Evolutionary conservation across 2,113 vertebrate species (phyloP).

Genomic region (Capra hircus): DNA sequence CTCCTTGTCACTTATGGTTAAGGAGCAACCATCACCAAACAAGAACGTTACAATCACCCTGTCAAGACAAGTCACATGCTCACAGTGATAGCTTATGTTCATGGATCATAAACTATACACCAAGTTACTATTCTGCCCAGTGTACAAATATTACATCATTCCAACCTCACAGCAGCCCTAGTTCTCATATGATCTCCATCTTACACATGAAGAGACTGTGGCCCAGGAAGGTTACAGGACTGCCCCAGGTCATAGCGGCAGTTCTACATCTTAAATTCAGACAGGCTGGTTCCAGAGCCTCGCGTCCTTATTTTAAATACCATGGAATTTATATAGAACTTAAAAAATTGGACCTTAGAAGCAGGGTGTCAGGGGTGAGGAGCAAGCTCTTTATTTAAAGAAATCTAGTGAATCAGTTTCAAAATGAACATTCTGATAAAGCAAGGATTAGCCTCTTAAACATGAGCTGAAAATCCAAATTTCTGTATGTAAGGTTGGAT

Average conservation of each 20-base stretch:
- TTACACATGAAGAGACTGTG: background rate
- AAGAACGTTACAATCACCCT: background rate
- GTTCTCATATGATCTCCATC: background rate
- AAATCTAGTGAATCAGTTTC: background rate
- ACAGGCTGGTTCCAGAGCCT: background rate
- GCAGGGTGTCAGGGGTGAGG: background rate
- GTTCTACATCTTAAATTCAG: background rate
- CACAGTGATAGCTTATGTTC: background rate
- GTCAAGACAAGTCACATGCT: background rate
- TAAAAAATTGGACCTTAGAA: background rate
- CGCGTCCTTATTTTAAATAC: background rate
- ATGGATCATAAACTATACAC: background rate
- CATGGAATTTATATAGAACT: background rate
- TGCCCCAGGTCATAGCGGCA: background rate
- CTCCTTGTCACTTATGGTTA: background rate
- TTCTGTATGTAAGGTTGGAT: background rate
- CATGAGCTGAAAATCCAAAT: background rate
- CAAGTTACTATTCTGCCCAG: background rate
- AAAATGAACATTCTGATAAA: background rate
- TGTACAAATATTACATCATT: background rate
- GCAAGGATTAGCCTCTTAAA: background rate
- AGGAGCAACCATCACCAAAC: background rate
- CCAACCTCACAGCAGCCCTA: background rate
- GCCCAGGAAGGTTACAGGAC: background rate
- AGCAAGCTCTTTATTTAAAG: background rate